Conservation (phyloP, 2,797 vertebrate species). For the Phoebastria nigripes region DNA sequence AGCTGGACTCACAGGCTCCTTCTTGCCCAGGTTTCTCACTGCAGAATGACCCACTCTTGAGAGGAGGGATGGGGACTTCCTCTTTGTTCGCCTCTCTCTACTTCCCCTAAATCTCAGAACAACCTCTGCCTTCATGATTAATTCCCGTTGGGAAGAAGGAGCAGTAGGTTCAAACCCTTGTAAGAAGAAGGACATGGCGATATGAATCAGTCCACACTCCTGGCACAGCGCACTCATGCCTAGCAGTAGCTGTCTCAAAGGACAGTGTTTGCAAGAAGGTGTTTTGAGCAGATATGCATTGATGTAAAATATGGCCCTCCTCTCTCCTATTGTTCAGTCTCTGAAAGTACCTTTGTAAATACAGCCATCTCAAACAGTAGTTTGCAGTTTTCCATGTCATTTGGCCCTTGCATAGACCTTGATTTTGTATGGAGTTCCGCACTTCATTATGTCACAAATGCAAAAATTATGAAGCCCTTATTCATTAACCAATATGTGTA, state of each 20-base stretch:
- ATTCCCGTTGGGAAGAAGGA: background rate
- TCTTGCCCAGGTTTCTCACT: background rate
- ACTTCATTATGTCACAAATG: background rate
- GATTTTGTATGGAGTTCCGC: accelerated
- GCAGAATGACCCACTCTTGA: background rate
- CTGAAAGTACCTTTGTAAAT: background rate
- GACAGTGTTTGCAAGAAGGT: background rate
- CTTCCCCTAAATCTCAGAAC: background rate
- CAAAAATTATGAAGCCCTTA: background rate
- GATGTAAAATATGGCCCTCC: background rate
- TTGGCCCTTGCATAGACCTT: background rate
- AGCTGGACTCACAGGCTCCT: background rate
- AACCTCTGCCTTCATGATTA: background rate
- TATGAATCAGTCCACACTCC: background rate
- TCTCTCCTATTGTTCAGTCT: background rate
- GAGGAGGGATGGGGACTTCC: background rate
- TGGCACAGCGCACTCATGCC: background rate
- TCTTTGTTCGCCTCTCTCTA: background rate
- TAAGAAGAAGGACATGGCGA: background rate
- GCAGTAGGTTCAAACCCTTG: background rate
- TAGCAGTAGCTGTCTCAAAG: background rate
- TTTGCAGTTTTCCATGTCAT: background rate
- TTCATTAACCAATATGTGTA: background rate
- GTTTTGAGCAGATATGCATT: background rate
- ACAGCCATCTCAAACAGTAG: background rate